Evolutionary conservation across 1,140 invertebrate genomes (phyloP), one percentile per base, ranked within the genome.

Genomic region (Euwallacea fornicatus): DNA sequence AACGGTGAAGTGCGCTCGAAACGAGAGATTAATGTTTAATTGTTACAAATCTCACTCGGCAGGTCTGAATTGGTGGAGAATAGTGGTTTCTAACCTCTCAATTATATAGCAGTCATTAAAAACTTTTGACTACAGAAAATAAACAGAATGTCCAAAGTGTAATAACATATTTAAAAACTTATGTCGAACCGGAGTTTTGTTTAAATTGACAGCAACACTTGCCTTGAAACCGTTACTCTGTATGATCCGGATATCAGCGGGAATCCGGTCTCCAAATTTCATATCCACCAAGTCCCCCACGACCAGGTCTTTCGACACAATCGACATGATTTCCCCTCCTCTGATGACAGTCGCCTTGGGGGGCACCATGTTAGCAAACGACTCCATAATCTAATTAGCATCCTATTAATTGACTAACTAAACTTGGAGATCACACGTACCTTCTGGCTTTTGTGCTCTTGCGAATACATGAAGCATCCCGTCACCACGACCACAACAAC

Each of bases 161-260:
- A 33, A 33, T 33, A 33, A 33, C 1, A 33, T 33, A 33, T 33
- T n/a, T n/a, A n/a, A 33, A 33, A 33, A 2, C 4, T 33, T 33
- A 4, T 33, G 21, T 33, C 4, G 21, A 33, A 33, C 4, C 1
- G 21, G 4, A 33, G 21, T 33, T 33, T 16, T 15, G 7, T 21
- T 65, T 50, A 46, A 13, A 13, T n/a, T 9, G 21, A n/a, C 15
- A 16, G 43, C 15, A 13, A 3, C 15, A 46, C 53, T 73, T 70
- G 78, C 78, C 60, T 79, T 83, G 68, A 88, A 85, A 43, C 86
- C 86, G 78, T 86, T 84, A 78, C 85, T 85, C 77, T 88, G 85
- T 62, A 92, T 83, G 68, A 93, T 85, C 64, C 92, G 84, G 75
- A 93, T 86, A 82, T 93, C 91, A 69, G 91, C 91, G 10, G 91